Conservation (phyloP, 2,888 invertebrate genomes). For the Catocala sponsa region DNA sequence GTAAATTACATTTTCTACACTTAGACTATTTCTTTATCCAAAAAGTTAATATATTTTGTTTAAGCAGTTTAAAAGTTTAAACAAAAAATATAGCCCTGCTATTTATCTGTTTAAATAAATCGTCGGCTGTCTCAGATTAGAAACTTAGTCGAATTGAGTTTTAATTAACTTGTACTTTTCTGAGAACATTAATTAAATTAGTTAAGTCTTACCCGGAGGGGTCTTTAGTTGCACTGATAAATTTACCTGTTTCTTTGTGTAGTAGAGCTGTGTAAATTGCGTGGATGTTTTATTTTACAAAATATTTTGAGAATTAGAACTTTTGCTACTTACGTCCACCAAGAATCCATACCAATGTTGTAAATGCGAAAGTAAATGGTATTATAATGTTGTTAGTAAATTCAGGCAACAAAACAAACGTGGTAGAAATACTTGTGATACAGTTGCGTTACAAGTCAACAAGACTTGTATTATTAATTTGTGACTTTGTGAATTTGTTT, state of each 20-base stretch:
- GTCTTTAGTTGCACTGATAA: constrained; percentile 43
- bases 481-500: too few species aligned
- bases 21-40: too few species aligned
- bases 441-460: too few species aligned
- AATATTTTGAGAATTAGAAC: too few species aligned
- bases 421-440: too few species aligned
- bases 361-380: too few species aligned
- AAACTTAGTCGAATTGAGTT: constrained; percentile 48
- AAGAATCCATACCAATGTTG: too few species aligned
- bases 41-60: not conserved
- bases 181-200: constrained; percentile 47
- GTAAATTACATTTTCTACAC: too few species aligned
- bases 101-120: constrained; percentile 41
- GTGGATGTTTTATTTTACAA: not conserved
- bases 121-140: constrained; percentile 40
- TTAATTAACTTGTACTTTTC: constrained; percentile 49
- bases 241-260: constrained; percentile 39
- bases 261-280: constrained; percentile 22
- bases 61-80: constrained; percentile 11
- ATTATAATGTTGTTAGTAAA: too few species aligned
- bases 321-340: too few species aligned
- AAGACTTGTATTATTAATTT: too few species aligned
- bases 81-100: constrained; percentile 10
- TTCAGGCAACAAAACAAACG: too few species aligned
- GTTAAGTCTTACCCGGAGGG: constrained; percentile 31